Evolutionary conservation across 2,797 vertebrate genomes (phyloP).

Genomic region (Betta splendens): DNA sequence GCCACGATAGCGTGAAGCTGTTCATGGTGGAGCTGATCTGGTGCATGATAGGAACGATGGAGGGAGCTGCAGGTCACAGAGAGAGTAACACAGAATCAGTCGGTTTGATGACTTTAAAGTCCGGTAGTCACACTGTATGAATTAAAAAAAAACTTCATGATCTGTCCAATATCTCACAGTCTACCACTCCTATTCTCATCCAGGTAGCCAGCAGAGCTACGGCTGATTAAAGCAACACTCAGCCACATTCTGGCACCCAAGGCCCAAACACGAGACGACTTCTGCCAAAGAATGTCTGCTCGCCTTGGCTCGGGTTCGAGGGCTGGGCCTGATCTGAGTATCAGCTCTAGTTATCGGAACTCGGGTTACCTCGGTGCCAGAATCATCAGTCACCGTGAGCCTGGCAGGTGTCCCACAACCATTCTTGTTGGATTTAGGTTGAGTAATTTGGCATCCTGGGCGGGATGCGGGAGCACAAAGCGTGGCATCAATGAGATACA

Average conservation of each 20-base stretch:
- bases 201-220: constrained; percentile 52
- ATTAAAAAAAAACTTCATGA: constrained; percentile 17
- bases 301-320: constrained; percentile 38
- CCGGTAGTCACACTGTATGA: no score
- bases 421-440: constrained; percentile 33
- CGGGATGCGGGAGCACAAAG: constrained; percentile 16
- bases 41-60: constrained; percentile 97
- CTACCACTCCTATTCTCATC: constrained; percentile 28
- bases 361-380: constrained; percentile 34
- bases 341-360: constrained; percentile 38
- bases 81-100: constrained; percentile 36
- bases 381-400: constrained; percentile 17
- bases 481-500: constrained; percentile 13
- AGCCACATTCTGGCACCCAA: constrained; percentile 33
- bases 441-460: constrained; percentile 23
- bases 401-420: constrained; percentile 35
- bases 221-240: constrained; percentile 36
- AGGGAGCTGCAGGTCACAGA: constrained; percentile 85
- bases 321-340: constrained; percentile 33
- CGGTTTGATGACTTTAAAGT: constrained; percentile 5
- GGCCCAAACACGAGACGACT: constrained; percentile 25
- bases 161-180: neutral
- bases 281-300: constrained; percentile 26
- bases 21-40: constrained; percentile 98
- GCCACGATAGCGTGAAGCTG: constrained; percentile 97